Conservation (phyloP, 2,113 vertebrate species). For the Rissa tridactyla region DNA sequence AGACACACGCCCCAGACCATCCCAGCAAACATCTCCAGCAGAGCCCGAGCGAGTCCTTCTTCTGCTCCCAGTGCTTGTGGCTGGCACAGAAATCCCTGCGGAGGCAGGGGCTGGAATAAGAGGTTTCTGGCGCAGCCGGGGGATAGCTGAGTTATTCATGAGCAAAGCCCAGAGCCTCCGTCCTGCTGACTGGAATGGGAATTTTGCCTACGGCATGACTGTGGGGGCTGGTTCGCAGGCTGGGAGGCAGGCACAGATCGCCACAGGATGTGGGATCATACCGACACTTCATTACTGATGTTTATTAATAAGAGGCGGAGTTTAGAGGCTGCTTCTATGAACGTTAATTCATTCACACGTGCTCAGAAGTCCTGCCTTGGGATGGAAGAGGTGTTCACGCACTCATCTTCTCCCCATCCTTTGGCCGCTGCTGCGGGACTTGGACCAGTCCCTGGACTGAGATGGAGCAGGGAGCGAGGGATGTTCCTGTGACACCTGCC, state of each 20-base stretch:
- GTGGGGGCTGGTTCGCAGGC: neutral
- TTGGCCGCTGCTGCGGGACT: rapidly evolving
- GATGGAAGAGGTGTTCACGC: neutral
- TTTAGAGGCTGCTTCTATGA: neutral
- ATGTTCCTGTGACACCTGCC: rapidly evolving
- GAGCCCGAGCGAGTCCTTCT: neutral
- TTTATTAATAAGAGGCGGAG: neutral
- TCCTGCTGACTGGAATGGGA: neutral
- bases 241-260: neutral
- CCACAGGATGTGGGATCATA: neutral
- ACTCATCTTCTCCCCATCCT: neutral
- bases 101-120: neutral
- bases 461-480: neutral
- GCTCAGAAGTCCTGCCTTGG: neutral
- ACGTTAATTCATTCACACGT: rapidly evolving
- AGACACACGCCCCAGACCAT: neutral
- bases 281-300: rapidly evolving
- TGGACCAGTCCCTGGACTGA: neutral
- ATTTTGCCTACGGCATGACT: neutral
- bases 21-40: neutral
- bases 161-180: neutral
- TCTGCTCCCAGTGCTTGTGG: neutral
- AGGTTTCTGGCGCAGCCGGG: neutral
- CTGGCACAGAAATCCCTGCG: neutral
- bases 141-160: neutral